Percentiles rank a stretch among this genome's conserved stretches.
Evolutionary conservation across 1,140 invertebrate genomes (phyloP).

Genomic region (Rhagoletis pomonella): DNA sequence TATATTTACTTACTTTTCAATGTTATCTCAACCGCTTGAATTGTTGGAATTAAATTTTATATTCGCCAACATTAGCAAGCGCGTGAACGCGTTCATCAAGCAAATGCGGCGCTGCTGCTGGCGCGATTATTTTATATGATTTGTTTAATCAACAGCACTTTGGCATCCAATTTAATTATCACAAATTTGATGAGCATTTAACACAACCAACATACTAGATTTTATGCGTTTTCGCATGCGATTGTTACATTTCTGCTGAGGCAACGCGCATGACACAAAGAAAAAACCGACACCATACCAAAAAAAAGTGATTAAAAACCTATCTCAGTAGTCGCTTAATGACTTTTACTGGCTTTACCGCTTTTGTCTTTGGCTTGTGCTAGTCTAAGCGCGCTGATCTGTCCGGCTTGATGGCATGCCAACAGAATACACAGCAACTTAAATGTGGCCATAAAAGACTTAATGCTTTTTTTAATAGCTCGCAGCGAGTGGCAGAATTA

Average conservation of each 20-base stretch:
- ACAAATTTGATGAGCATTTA: constrained; percentile 53
- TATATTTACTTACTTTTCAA: background rate
- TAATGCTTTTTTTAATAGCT: constrained; percentile 16
- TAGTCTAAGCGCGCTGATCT: background rate
- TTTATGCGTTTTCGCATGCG: constrained; percentile 1
- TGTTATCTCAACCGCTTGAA: background rate
- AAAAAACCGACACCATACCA: background rate
- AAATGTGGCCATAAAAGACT: constrained; percentile 27
- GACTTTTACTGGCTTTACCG: constrained; percentile 22
- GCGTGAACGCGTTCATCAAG: background rate
- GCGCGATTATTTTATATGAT: constrained; percentile 24
- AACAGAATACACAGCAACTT: background rate
- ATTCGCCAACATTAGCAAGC: background rate
- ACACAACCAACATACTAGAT: no score
- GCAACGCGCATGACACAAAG: no score
- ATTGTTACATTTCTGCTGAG: constrained; percentile 6
- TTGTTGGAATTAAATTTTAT: background rate
- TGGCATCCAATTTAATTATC: constrained; percentile 48
- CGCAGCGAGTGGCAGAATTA: background rate
- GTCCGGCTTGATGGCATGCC: background rate
- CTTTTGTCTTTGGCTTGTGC: background rate
- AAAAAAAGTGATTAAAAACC: background rate
- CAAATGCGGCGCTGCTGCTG: background rate
- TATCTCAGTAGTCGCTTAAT: constrained; percentile 11
- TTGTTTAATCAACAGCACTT: constrained; percentile 33